These are phyloP conservation scores for Emydura subglobosa DNA, from an alignment of 2,113 vertebrate species.

Conservation along the genomic window DNA sequence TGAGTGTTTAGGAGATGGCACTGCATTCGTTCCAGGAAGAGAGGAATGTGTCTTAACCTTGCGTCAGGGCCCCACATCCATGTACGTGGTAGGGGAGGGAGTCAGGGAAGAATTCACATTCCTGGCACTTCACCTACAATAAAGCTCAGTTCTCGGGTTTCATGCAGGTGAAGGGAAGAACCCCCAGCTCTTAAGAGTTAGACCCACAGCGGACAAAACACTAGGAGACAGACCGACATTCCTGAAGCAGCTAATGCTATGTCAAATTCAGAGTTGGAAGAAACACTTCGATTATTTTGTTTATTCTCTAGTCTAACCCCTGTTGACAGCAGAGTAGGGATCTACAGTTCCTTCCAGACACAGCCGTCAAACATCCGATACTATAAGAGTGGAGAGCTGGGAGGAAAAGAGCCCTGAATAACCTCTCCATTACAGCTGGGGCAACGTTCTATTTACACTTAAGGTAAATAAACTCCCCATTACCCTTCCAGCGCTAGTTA, in stretches of 20 bases:
- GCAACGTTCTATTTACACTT: slow-evolving; percentile 70
- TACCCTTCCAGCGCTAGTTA: slow-evolving; percentile 67
- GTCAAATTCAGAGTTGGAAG: background rate
- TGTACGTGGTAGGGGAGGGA: background rate
- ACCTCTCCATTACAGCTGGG: slow-evolving; percentile 50
- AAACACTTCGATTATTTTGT: background rate
- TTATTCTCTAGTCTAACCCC: slow-evolving; percentile 1
- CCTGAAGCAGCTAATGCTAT: background rate
- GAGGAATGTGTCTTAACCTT: background rate
- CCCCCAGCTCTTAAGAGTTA: background rate
- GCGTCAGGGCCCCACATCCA: background rate
- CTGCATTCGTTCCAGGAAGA: background rate
- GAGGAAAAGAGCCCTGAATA: slow-evolving; percentile 46
- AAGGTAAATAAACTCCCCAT: slow-evolving; percentile 73
- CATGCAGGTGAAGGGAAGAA: background rate
- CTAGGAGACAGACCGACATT: background rate
- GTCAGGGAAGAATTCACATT: background rate
- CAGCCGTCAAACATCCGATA: slow-evolving; percentile 33
- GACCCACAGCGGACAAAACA: background rate
- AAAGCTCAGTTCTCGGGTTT: background rate
- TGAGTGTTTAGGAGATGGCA: background rate
- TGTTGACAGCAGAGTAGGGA: background rate
- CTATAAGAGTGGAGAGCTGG: background rate
- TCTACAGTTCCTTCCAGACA: slow-evolving; percentile 15
- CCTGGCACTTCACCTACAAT: background rate